Conservation (phyloP, 2,888 invertebrate genomes). For the Endotricha flammealis region DNA sequence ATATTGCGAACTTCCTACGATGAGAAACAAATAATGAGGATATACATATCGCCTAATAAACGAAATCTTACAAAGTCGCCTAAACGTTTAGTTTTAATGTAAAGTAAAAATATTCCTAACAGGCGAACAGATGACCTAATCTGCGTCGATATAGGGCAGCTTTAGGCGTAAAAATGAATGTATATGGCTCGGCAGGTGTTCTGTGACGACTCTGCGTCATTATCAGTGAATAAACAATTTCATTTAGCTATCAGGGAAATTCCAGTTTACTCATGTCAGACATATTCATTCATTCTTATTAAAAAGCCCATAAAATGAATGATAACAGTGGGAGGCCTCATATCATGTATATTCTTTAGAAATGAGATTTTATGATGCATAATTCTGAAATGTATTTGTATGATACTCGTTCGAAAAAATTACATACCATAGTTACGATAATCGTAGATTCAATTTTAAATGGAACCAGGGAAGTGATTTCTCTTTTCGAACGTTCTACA, state of each 20-base stretch:
- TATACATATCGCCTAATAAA: conserved; percentile 29
- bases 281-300: conserved; percentile 10
- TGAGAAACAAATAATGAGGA: conserved; percentile 39
- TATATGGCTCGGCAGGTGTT: conserved; percentile 22
- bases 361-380: neutral
- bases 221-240: no score
- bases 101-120: conserved; percentile 23
- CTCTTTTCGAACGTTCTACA: conserved; percentile 11
- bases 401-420: neutral
- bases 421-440: neutral
- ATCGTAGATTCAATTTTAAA: neutral
- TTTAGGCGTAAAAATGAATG: conserved; percentile 32
- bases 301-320: conserved; percentile 7
- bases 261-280: no score
- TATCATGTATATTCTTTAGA: neutral
- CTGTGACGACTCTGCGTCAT: no score
- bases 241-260: no score
- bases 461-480: conserved; percentile 1
- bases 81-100: conserved; percentile 16
- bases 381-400: neutral
- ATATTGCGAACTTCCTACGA: conserved; percentile 35
- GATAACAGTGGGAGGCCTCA: neutral
- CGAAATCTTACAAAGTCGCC: conserved; percentile 26
- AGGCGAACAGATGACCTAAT: conserved; percentile 27
- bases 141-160: conserved; percentile 19